Percentiles rank a stretch among this genome's conserved stretches.
These are phyloP conservation scores for Onchidella celtica DNA, from an alignment of 2,888 invertebrate genomes.

Conservation along the genomic window DNA sequence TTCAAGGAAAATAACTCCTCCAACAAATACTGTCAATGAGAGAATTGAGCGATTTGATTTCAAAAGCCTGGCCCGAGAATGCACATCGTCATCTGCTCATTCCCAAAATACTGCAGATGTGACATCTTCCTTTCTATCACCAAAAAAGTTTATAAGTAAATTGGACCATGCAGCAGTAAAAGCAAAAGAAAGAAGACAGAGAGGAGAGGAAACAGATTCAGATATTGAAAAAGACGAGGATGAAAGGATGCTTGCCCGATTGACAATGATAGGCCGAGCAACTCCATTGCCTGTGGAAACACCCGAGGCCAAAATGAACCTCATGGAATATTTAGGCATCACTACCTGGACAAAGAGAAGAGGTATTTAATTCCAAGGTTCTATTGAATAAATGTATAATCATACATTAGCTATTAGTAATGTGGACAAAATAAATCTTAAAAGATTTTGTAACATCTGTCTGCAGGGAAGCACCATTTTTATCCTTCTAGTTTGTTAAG, in stretches of 20 bases:
- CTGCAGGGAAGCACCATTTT: no score
- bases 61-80: conserved; percentile 55
- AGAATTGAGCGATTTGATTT: conserved; percentile 55
- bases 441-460: no score
- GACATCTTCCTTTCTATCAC: neutral
- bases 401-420: neutral
- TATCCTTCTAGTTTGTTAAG: conserved; percentile 7
- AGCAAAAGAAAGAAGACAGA: conserved; percentile 68
- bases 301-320: conserved; percentile 69
- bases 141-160: conserved; percentile 63
- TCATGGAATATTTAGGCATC: conserved; percentile 71
- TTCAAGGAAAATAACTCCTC: neutral
- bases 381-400: neutral
- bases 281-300: conserved; percentile 74
- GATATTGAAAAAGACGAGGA: conserved; percentile 67
- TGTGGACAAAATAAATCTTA: no score
- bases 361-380: conserved; percentile 65
- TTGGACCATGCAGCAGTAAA: conserved; percentile 76
- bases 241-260: conserved; percentile 60
- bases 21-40: conserved; percentile 49
- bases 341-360: conserved; percentile 69
- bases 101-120: neutral
- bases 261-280: conserved; percentile 71
- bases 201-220: conserved; percentile 66
- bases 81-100: conserved; percentile 13